Conservation (phyloP, 2,797 vertebrate genomes). For the Sebastiscus tertius region DNA sequence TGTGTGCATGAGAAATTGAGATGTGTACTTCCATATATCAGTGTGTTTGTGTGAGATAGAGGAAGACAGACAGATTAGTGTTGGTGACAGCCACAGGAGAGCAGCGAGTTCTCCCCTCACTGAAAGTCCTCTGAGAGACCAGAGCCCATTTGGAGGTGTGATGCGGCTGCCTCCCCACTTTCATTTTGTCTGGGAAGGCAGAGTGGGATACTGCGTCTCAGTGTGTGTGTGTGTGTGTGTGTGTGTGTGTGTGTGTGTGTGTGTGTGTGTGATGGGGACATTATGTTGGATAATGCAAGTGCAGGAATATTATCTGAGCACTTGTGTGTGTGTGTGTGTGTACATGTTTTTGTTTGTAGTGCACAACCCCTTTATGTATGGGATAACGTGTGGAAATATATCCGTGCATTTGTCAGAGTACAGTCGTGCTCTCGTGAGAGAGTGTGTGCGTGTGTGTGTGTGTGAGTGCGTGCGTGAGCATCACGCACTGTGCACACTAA, state of each 20-base stretch:
- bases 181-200: constrained; percentile 65
- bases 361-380: not conserved
- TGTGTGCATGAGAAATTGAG: not conserved
- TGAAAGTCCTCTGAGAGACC: constrained; percentile 71
- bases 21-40: not conserved
- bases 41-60: not conserved
- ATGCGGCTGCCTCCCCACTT: constrained; percentile 73
- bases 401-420: constrained; percentile 24
- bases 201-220: constrained; percentile 32
- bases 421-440: constrained; percentile 4
- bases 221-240: not conserved
- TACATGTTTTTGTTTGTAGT: constrained; percentile 1
- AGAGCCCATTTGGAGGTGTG: constrained; percentile 75
- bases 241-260: not conserved
- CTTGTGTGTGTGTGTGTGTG: not conserved
- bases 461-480: not conserved
- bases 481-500: constrained; percentile 49
- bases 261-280: not conserved
- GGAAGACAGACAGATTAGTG: constrained; percentile 56
- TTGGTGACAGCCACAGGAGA: constrained; percentile 65
- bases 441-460: not conserved
- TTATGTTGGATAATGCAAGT: constrained; percentile 33
- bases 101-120: constrained; percentile 37
- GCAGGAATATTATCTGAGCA: constrained; percentile 2
- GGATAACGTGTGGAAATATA: not conserved